phyloP scores from a whole-genome alignment of 2,797 vertebrate genomes.

The Acanthurus lineatus region DNA sequence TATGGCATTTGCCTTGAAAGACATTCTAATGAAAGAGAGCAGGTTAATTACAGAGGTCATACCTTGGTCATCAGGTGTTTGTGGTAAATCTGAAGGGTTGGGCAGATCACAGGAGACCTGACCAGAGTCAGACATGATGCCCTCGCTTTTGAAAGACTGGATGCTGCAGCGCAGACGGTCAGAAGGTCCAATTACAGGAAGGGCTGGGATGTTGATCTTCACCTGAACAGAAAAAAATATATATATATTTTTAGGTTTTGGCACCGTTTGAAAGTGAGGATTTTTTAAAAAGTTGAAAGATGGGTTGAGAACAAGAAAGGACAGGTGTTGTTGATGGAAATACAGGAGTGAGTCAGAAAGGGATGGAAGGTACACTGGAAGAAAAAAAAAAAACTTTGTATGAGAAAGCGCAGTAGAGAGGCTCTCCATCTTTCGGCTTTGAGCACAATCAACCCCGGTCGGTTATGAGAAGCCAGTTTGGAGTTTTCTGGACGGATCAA shows the following conservation, averaged over 20 bases:
- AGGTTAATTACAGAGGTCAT: conserved; percentile 37
- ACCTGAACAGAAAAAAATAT: conserved; percentile 69
- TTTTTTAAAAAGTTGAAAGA: background rate
- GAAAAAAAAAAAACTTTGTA: conserved; percentile 15
- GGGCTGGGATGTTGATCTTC: conserved; percentile 80
- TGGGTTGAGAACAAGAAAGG: conserved; percentile 46
- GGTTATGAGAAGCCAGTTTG: conserved; percentile 73
- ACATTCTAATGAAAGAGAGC: background rate
- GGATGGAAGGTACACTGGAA: background rate
- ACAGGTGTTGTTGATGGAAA: conserved; percentile 57
- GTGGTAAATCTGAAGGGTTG: conserved; percentile 80
- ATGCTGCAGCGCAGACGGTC: conserved; percentile 81
- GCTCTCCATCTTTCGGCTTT: conserved; percentile 62
- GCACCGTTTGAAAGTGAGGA: background rate
- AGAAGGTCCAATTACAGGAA: conserved; percentile 77
- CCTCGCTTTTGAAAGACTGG: conserved; percentile 60
- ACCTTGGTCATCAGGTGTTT: conserved; percentile 90
- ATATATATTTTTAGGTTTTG: background rate
- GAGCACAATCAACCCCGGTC: conserved; percentile 58
- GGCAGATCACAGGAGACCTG: conserved; percentile 84
- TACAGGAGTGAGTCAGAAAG: conserved; percentile 53
- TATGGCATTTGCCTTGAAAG: conserved; percentile 7
- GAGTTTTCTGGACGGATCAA: conserved; percentile 73
- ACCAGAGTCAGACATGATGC: conserved; percentile 74
- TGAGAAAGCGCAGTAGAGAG: conserved; percentile 43